Percentiles rank a stretch among this genome's conserved stretches.
phyloP scores from a whole-genome alignment of 2,797 vertebrate species.

The Allobates femoralis region DNA sequence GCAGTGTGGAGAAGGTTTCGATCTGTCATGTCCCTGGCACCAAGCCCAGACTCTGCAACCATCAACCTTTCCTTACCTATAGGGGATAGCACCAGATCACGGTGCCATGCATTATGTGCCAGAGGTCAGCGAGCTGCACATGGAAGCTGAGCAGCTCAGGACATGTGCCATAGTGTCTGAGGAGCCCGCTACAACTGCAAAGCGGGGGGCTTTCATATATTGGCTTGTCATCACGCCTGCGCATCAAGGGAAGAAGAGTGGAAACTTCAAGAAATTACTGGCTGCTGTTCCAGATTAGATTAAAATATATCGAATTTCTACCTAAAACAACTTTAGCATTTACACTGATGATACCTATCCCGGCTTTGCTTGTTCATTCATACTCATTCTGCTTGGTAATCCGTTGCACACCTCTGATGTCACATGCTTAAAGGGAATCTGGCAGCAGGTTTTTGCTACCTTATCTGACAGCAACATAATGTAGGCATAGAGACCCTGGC shows the following conservation, averaged over 20 bases:
- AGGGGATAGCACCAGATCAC: constrained; percentile 18
- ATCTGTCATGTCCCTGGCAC: constrained; percentile 45
- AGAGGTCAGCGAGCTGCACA: constrained; percentile 27
- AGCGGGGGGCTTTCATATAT: not conserved
- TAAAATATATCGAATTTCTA: not conserved
- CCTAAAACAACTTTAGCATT: not conserved
- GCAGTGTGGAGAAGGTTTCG: constrained; percentile 21
- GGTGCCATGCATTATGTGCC: constrained; percentile 25
- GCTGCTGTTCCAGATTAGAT: not conserved
- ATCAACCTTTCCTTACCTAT: constrained; percentile 18
- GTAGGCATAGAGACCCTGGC: too few relatives aligned
- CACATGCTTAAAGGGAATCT: too few relatives aligned
- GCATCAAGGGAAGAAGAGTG: not conserved
- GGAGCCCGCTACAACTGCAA: not conserved
- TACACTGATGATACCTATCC: too few relatives aligned
- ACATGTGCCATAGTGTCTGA: constrained; percentile 32
- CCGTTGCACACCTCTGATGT: too few relatives aligned
- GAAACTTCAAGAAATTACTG: not conserved
- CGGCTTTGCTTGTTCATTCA: too few relatives aligned
- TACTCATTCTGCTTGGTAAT: too few relatives aligned
- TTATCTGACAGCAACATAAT: too few relatives aligned
- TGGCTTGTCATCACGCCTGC: constrained; percentile 11
- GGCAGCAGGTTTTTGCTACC: too few relatives aligned
- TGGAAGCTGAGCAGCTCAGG: constrained; percentile 21
- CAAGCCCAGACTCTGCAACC: constrained; percentile 36